phyloP scores from a whole-genome alignment of 2,113 vertebrate genomes.

The Tricholaema leucomelas region DNA sequence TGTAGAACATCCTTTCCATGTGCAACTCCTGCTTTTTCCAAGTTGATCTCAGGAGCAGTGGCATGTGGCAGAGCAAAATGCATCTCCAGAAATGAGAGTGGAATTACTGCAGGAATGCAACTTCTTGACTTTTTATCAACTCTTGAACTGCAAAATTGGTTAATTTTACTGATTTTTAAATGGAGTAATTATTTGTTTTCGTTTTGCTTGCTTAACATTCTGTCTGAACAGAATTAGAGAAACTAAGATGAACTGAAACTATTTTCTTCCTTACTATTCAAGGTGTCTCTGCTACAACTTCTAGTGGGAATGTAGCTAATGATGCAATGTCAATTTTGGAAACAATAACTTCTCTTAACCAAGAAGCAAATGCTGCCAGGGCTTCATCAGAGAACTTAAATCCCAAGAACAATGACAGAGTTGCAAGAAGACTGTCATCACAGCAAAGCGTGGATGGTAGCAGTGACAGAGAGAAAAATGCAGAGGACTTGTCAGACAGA shows the following conservation, averaged over 20 bases:
- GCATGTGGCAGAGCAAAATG: not conserved
- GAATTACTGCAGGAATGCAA: not conserved
- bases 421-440: slow-evolving; percentile 64
- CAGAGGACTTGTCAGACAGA: slow-evolving; percentile 69
- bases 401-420: slow-evolving; percentile 70
- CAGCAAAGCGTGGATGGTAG: slow-evolving; percentile 69
- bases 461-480: slow-evolving; percentile 71
- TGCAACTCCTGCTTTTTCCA: not conserved
- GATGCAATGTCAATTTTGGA: slow-evolving; percentile 93
- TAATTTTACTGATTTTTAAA: not conserved
- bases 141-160: not conserved
- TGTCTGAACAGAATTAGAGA: rapidly evolving
- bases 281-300: slow-evolving; percentile 71
- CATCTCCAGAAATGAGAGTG: rapidly evolving
- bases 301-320: slow-evolving; percentile 75
- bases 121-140: not conserved
- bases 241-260: not conserved
- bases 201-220: not conserved
- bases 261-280: slow-evolving; percentile 10
- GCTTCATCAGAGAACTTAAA: slow-evolving; percentile 75
- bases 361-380: slow-evolving; percentile 86
- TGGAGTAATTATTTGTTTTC: not conserved
- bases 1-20: not conserved
- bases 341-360: slow-evolving; percentile 90
- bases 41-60: not conserved